Evolutionary conservation across 2,888 invertebrate species (phyloP).

Genomic region (Parnassius orleans): DNA sequence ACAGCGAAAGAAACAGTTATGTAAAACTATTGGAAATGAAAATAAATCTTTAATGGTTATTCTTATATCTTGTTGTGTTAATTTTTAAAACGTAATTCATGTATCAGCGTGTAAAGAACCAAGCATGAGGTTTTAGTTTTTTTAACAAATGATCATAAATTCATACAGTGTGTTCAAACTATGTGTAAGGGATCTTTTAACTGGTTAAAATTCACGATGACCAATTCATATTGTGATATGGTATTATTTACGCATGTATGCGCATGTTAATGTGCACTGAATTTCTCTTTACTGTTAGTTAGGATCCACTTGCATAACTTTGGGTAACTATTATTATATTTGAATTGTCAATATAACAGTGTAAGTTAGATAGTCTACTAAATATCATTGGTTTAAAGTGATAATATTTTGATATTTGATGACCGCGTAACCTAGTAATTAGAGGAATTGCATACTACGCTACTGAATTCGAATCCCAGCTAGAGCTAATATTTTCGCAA

Average conservation of each 20-base stretch:
- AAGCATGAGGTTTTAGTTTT: no score
- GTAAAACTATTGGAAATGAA: constrained; percentile 29
- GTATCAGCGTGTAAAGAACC: no score
- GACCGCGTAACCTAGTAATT: no score
- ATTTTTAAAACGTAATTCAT: background rate
- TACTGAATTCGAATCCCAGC: no score
- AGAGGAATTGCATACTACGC: no score
- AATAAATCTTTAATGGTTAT: constrained; percentile 25
- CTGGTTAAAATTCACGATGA: constrained; percentile 42
- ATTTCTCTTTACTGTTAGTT: constrained; percentile 17
- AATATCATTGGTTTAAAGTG: background rate
- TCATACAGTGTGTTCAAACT: constrained; percentile 33
- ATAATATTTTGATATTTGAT: no score
- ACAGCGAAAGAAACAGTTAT: constrained; percentile 4
- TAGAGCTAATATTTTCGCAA: no score
- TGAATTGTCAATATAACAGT: constrained; percentile 11
- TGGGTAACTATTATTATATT: background rate
- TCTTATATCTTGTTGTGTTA: background rate
- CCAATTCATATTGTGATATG: constrained; percentile 37
- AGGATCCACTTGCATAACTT: constrained; percentile 24
- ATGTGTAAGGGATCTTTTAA: constrained; percentile 43
- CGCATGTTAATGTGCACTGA: constrained; percentile 37
- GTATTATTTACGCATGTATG: constrained; percentile 40
- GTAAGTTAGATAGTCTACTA: constrained; percentile 10
- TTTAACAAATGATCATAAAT: constrained; percentile 25